These are phyloP conservation scores for Quadroppia sp. DNA, from an alignment of 2,888 invertebrate genomes.

Conservation along the genomic window DNA sequence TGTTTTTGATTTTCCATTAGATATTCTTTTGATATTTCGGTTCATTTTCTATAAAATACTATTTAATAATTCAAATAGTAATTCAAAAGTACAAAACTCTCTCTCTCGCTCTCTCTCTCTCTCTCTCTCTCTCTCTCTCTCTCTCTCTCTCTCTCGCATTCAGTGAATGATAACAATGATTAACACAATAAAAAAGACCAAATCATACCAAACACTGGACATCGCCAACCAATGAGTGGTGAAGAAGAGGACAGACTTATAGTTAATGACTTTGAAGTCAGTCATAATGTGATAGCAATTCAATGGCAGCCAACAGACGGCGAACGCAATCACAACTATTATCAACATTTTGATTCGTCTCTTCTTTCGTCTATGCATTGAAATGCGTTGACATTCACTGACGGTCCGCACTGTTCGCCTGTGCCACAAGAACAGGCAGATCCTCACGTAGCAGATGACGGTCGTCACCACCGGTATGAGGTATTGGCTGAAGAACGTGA, in stretches of 20 bases:
- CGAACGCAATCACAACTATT: slow-evolving; percentile 88
- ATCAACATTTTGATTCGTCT: slow-evolving; percentile 71
- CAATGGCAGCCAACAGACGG: slow-evolving; percentile 91
- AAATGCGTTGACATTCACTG: slow-evolving; percentile 52
- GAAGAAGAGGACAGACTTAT: slow-evolving; percentile 3
- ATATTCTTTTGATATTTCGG: too few species aligned
- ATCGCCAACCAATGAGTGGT: slow-evolving; percentile 2
- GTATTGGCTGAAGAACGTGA: slow-evolving; percentile 54
- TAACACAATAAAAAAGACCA: neutral
- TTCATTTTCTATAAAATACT: too few species aligned
- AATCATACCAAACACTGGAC: slow-evolving; percentile 7
- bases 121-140: too few species aligned
- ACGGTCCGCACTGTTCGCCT: slow-evolving; percentile 53
- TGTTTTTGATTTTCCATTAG: too few species aligned
- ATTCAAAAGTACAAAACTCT: too few species aligned
- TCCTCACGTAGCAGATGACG: slow-evolving; percentile 53
- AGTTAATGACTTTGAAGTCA: slow-evolving; percentile 49
- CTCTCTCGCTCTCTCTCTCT: too few species aligned
- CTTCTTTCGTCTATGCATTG: slow-evolving; percentile 10
- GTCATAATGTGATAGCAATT: slow-evolving; percentile 78
- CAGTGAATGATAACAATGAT: neutral
- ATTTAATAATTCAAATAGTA: too few species aligned
- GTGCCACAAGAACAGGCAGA: slow-evolving; percentile 51
- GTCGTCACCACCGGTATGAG: slow-evolving; percentile 53
- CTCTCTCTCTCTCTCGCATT: too few species aligned